Evolutionary conservation across 2,797 vertebrate genomes (phyloP).

Genomic region (Arctocebus calabarensis): DNA sequence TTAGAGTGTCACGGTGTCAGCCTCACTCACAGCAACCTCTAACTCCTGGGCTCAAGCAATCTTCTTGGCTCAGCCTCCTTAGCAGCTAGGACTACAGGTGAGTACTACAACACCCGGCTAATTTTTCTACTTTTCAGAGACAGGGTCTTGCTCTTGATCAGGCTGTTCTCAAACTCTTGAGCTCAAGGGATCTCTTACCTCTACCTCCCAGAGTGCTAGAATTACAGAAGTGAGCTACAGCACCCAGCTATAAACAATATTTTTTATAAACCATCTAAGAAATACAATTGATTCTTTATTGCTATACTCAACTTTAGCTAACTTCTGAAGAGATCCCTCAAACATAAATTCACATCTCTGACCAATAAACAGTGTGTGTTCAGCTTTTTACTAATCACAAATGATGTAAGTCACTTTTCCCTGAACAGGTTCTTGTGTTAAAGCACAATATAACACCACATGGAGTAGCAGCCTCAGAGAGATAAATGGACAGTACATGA

Average conservation of each 20-base stretch:
- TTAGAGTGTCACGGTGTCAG: too few species aligned
- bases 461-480: not conserved
- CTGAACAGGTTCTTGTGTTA: not conserved
- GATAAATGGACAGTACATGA: not conserved
- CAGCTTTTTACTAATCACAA: not conserved
- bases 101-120: too few species aligned
- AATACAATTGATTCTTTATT: not conserved
- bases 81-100: too few species aligned
- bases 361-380: not conserved
- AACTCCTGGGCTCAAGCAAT: too few species aligned
- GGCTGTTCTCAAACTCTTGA: too few species aligned
- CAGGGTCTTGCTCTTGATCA: too few species aligned
- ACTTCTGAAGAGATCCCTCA: not conserved
- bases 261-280: not conserved
- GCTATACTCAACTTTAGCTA: not conserved
- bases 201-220: too few species aligned
- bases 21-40: too few species aligned
- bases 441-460: not conserved
- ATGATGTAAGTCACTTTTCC: not conserved
- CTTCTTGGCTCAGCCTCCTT: too few species aligned
- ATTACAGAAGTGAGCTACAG: too few species aligned
- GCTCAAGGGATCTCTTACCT: too few species aligned
- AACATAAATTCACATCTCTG: not conserved
- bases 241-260: not conserved
- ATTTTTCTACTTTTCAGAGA: too few species aligned